Evolutionary conservation across 2,888 invertebrate species (phyloP).

Genomic region (Limnephilus marmoratus): DNA sequence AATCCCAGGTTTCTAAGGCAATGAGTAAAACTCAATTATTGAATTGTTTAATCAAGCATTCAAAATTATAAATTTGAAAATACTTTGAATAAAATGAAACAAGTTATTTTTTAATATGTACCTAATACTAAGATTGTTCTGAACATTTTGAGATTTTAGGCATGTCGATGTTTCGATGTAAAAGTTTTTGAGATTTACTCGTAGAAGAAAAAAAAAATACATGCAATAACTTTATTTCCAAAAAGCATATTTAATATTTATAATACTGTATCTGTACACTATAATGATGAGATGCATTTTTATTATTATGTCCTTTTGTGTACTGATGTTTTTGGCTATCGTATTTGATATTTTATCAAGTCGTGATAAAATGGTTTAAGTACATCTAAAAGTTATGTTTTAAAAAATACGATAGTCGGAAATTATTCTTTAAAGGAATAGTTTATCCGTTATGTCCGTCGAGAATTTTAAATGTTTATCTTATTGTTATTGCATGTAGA

Average conservation of each 20-base stretch:
- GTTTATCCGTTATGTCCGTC: not conserved
- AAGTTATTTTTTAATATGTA: not conserved
- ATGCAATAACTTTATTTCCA: not conserved
- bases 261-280: not conserved
- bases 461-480: not conserved
- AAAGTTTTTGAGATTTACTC: not conserved
- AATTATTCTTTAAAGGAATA: conserved; percentile 8
- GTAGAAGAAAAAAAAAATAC: not conserved
- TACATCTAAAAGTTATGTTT: not conserved
- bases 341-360: conserved; percentile 34
- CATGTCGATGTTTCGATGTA: not conserved
- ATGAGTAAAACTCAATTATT: not conserved
- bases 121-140: not conserved
- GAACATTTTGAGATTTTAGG: not conserved
- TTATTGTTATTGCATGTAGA: conserved; percentile 24
- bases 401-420: conserved; percentile 17
- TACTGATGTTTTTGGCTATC: not conserved
- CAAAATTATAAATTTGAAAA: not conserved
- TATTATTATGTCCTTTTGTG: not conserved
- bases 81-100: not conserved
- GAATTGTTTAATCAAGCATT: not conserved
- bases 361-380: conserved; percentile 16
- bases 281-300: not conserved
- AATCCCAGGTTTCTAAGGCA: not conserved
- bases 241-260: not conserved